Evolutionary conservation across 30 jellyfish, hydroid and myxozoan genomes (phyloP), one percentile per base, ranked within the genome.

Genomic region (Turritopsis dohrnii): DNA sequence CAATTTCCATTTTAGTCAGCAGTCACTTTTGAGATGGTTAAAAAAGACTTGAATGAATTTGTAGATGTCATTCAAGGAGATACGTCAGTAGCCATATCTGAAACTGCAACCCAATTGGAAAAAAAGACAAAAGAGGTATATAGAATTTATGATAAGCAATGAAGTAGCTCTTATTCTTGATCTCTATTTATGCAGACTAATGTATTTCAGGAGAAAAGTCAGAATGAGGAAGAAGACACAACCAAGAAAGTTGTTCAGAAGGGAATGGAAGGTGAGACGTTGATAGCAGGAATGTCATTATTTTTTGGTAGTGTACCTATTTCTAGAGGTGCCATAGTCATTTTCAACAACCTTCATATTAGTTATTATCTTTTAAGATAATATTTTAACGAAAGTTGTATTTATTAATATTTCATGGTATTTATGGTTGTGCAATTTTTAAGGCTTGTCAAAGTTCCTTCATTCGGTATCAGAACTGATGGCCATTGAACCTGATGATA

Each of bases 41-140:
- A 92, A 75, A 92, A 87, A 72, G 98, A 92, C 69, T 87, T 92
- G 26, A 79, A 87, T 21, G 98, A 92, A 82, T 92, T 92, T 81
- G 95, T 87, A 71, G 93, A 84, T 52, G 94, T 94, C 21, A 88
- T 92, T 9, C 98, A 92, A 81, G 81, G 85, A 1, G 98, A 92
- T 71, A 88, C 98, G 72, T 90, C 95, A 3, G 74, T 28, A 26
- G 98, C 86, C 30, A 94, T 92, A 16, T 89, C 80, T n/a, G 96
- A 92, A 28, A 88, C 98, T 0, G 98, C 98, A 1, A 72, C 87
- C 20, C 79, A 84, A 52, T 91, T 92, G 16, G 96, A 92, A 65
- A 88, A 92, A 28, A 83, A 92, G 65, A 79, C 72, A 24, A 71
- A 26, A 22, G 71, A 41, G 13, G 65, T 75, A 28, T 29, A 21